A percentile compares a stretch with the other conserved stretches of the same genome.
These are phyloP conservation scores for Troides oblongomaculatus DNA, from an alignment of 2,888 invertebrate species.

Conservation along the genomic window DNA sequence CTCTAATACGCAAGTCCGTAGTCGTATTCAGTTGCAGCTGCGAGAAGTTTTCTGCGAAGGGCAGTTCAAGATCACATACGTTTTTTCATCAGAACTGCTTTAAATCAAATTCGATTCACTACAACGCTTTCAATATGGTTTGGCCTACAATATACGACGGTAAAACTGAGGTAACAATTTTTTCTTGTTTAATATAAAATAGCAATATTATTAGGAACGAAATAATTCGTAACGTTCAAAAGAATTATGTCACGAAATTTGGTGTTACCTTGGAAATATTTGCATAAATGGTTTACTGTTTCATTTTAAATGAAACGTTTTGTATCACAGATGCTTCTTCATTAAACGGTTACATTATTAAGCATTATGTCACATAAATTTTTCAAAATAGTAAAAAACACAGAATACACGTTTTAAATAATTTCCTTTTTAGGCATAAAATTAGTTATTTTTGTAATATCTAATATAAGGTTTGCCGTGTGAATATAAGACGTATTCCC, in stretches of 20 bases:
- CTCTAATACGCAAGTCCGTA: conserved; percentile 66
- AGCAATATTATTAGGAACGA: neutral
- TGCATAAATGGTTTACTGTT: conserved; percentile 5
- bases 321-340: neutral
- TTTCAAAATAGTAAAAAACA: too few species aligned
- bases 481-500: too few species aligned
- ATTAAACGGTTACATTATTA: too few species aligned
- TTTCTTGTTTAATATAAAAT: conserved; percentile 1
- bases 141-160: conserved; percentile 43
- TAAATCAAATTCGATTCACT: conserved; percentile 19
- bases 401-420: too few species aligned
- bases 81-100: conserved; percentile 16
- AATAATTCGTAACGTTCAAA: conserved; percentile 15
- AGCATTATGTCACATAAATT: too few species aligned
- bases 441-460: too few species aligned
- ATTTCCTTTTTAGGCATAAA: too few species aligned
- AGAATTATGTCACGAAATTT: conserved; percentile 15
- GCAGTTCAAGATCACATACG: conserved; percentile 78
- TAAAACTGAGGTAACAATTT: conserved; percentile 41
- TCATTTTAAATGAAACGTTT: neutral
- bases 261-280: conserved; percentile 26
- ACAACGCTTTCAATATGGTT: conserved; percentile 32
- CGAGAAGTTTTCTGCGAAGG: conserved; percentile 69
- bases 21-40: conserved; percentile 55
- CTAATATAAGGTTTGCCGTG: too few species aligned